Percentiles rank a stretch among this genome's conserved stretches.
Evolutionary conservation across 2,797 vertebrate species (phyloP).

Genomic region (Esox lucius): DNA sequence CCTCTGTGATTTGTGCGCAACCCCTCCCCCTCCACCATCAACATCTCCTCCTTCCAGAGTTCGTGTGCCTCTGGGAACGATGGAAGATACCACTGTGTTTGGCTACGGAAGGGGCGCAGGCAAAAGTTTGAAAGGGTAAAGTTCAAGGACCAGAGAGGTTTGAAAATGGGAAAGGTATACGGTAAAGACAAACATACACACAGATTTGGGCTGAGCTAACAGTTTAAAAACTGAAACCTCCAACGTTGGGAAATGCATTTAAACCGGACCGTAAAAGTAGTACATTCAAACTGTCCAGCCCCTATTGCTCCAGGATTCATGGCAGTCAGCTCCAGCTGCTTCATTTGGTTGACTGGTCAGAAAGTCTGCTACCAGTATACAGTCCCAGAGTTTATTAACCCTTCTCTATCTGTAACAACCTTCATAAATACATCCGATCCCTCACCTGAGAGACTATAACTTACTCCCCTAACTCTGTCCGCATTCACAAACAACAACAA

Average conservation of each 20-base stretch:
- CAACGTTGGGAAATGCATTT: conserved; percentile 34
- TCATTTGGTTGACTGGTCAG: conserved; percentile 60
- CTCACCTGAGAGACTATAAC: conserved; percentile 42
- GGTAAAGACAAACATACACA: not conserved
- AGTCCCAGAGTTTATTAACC: conserved; percentile 40
- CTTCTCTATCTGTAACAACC: conserved; percentile 26
- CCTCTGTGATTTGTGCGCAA: conserved; percentile 15
- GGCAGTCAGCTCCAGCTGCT: conserved; percentile 59
- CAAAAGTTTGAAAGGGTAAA: conserved; percentile 27
- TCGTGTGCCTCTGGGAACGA: not conserved
- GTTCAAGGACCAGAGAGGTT: conserved; percentile 1
- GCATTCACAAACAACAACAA: conserved; percentile 24
- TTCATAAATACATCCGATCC: conserved; percentile 31
- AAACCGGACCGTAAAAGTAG: conserved; percentile 38
- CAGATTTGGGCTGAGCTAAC: conserved; percentile 30
- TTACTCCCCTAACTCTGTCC: conserved; percentile 26
- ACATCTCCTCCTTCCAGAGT: conserved; percentile 7
- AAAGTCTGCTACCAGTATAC: conserved; percentile 58
- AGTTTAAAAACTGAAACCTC: conserved; percentile 26
- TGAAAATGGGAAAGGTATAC: not conserved
- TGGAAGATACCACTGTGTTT: conserved; percentile 13
- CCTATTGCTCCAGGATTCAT: conserved; percentile 37
- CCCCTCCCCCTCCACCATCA: conserved; percentile 13
- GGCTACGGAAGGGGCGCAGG: conserved; percentile 22
- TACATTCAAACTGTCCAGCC: conserved; percentile 37